Base-by-base conservation (phyloP, 2,113 vertebrate genomes). In the Rhineura floridana region DNA sequence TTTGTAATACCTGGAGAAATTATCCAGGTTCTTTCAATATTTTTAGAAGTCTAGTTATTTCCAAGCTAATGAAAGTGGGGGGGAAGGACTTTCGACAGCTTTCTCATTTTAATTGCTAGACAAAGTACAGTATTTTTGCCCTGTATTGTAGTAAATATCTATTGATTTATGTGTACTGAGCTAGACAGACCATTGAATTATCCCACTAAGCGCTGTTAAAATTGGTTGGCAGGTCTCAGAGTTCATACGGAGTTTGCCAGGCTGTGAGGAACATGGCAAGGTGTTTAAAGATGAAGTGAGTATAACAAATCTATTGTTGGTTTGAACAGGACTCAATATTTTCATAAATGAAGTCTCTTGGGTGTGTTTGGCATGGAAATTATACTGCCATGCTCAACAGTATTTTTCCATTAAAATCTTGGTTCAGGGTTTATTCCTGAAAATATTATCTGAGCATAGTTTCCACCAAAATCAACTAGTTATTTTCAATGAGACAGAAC, bases 281-380 rank as follows among this genome's bases (percentile, higher is more conserved):
- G 97, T 97, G n/a, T 98, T 98, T 96, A 98, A 97, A 94, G 97
- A 98, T 69, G 97, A 98, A 96, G 98, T 98, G 95, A 92, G 96
- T 96, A 15, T 84, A 55, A 42, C 5, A 50, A 80, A 85, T 65
- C 3, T 33, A 9, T 42, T 39, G 13, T 83, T 86, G 69, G 23
- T 52, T 19, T 76, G 13, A 19, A 50, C 30, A 52, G 15, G 2
- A 44, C 4, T 65, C n/a, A 42, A 6, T n/a, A 85, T 75, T 42
- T 65, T 62, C n/a, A 59, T 46, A 25, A 9, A 72, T 46, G 42
- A 48, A 75, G 23, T 83, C 33, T 39, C 25, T 59, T 76, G 11
- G 21, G 23, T 15, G 39, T 21, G 21, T 80, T 36, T 59, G 19
- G 33, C 23, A 65, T 36, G 9, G 30, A 80, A 4, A 84, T 55